Evolutionary conservation across 2,113 vertebrate genomes (phyloP).

Genomic region (Mungos mungo): DNA sequence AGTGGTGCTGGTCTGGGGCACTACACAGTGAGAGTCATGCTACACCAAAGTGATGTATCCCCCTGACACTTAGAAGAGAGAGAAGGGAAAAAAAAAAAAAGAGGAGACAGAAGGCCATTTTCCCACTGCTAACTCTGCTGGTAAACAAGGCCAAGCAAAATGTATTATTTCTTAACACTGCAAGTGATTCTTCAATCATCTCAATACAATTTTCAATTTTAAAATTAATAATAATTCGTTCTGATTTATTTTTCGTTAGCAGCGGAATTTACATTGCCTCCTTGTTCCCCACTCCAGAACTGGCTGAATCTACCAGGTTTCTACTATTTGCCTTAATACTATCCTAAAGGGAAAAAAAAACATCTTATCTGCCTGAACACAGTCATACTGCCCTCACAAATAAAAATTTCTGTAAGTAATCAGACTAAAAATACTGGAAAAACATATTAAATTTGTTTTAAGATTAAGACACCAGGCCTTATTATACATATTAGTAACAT

Average conservation of each 20-base stretch:
- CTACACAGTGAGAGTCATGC: not conserved
- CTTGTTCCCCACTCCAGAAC: not conserved
- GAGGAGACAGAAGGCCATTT: not conserved
- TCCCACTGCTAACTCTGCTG: not conserved
- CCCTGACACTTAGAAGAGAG: not conserved
- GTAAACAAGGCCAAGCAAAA: not conserved
- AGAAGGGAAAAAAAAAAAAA: no score
- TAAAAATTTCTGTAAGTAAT: not conserved
- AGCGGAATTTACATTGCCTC: not conserved
- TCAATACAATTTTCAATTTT: slow-evolving; percentile 2
- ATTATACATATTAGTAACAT: not conserved
- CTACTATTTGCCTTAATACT: not conserved
- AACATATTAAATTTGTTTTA: slow-evolving; percentile 8
- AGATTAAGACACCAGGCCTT: not conserved
- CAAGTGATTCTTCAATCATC: not conserved
- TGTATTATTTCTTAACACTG: not conserved
- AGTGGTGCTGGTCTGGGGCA: not conserved
- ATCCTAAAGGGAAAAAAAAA: not conserved
- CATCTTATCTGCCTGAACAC: not conserved
- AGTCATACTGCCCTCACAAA: not conserved
- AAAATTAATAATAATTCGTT: not conserved
- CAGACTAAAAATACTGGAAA: not conserved
- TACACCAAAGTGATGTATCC: not conserved
- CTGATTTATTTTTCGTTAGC: not conserved
- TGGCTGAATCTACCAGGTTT: not conserved